Evolutionary conservation across 2,113 vertebrate genomes (phyloP).

Genomic region (Otis tarda): DNA sequence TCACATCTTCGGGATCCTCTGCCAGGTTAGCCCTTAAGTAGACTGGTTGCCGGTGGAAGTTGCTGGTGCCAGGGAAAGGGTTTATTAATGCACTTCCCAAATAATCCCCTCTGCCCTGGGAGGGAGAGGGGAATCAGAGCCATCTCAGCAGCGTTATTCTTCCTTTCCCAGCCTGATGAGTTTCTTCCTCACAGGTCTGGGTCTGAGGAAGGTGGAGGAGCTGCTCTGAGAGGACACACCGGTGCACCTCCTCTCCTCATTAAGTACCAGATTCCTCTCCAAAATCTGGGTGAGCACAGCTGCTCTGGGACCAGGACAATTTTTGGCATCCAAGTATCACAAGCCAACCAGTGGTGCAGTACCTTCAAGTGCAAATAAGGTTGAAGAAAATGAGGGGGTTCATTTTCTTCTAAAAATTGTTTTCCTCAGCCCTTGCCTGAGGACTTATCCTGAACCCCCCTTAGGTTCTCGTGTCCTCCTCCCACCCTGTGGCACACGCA

Average conservation of each 20-base stretch:
- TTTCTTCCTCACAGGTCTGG: not conserved
- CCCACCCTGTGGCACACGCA: not conserved
- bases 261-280: not conserved
- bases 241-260: not conserved
- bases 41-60: not conserved
- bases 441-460: not conserved
- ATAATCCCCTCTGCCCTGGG: not conserved
- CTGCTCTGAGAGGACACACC: not conserved
- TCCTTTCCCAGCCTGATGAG: not conserved
- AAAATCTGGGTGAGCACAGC: rapidly evolving
- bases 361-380: not conserved
- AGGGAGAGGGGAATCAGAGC: not conserved
- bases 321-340: not conserved
- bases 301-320: not conserved
- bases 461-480: not conserved
- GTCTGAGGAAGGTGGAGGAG: not conserved
- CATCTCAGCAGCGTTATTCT: not conserved
- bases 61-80: not conserved
- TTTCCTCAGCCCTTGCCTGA: not conserved
- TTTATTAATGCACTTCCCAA: not conserved
- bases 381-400: not conserved
- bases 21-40: not conserved
- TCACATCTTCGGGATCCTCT: not conserved
- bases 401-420: not conserved
- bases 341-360: rapidly evolving